Evolutionary conservation across 2,797 vertebrate species (phyloP).

Genomic region (Gephyroberyx darwinii): DNA sequence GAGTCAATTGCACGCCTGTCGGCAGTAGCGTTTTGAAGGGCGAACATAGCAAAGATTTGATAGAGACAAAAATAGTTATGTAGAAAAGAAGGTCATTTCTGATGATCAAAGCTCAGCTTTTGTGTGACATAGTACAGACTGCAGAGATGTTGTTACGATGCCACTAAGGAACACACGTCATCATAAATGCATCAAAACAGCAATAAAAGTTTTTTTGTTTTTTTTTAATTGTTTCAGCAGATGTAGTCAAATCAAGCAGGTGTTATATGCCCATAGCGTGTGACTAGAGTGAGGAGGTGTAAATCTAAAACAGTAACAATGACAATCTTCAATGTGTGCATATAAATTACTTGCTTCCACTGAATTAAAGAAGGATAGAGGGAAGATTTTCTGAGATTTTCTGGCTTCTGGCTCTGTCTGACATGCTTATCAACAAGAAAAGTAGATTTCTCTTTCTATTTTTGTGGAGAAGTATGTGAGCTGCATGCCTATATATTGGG

Average conservation of each 20-base stretch:
- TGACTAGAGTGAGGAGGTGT: neutral
- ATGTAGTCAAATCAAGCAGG: conserved; percentile 12
- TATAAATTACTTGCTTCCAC: conserved; percentile 16
- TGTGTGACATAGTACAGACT: neutral
- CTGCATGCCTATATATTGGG: conserved; percentile 15
- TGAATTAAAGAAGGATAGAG: conserved; percentile 27
- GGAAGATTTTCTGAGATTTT: neutral
- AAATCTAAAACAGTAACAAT: neutral
- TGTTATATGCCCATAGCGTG: neutral
- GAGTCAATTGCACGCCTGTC: conserved; percentile 40
- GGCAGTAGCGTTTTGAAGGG: neutral
- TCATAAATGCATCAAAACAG: neutral
- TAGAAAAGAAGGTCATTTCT: conserved; percentile 1
- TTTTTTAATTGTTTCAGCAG: conserved; percentile 12
- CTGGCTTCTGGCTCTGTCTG: conserved; percentile 41
- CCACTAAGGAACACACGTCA: neutral
- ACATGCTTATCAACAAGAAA: conserved; percentile 46
- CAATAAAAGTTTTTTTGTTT: neutral
- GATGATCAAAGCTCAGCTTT: neutral
- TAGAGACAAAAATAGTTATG: neutral
- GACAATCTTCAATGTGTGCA: neutral
- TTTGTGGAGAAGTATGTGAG: conserved; percentile 32
- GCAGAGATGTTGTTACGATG: neutral
- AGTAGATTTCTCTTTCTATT: conserved; percentile 39
- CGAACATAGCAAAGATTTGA: neutral